Percentiles rank a stretch among this genome's conserved stretches.
Evolutionary conservation across 2,888 invertebrate genomes (phyloP).

Genomic region (Nymphalis polychloros): DNA sequence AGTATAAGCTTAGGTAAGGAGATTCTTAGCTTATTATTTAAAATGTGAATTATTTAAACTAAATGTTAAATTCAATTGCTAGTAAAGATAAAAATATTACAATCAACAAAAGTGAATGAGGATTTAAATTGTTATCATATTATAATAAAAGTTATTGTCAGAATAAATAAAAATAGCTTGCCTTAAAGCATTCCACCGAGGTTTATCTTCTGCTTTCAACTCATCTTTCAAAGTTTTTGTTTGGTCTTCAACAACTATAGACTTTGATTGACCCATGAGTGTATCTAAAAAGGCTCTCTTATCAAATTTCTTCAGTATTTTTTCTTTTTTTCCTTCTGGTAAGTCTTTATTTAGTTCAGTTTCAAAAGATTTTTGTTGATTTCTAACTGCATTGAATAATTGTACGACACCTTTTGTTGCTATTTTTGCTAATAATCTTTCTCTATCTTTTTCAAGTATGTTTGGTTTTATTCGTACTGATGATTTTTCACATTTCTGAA

Average conservation of each 20-base stretch:
- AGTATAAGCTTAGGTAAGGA: too few species aligned
- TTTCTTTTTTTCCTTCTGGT: conserved; percentile 89
- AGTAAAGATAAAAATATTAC: too few species aligned
- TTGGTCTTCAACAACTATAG: conserved; percentile 75
- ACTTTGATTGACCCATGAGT: conserved; percentile 86
- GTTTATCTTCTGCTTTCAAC: conserved; percentile 64
- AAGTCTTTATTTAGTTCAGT: conserved; percentile 87
- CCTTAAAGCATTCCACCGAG: conserved; percentile 84
- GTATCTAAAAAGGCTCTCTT: conserved; percentile 89
- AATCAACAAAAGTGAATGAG: too few species aligned
- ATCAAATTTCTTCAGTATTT: conserved; percentile 87
- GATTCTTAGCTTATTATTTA: too few species aligned
- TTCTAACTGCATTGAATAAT: conserved; percentile 93
- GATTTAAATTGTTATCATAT: too few species aligned
- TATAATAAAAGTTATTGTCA: background rate
- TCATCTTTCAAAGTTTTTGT: conserved; percentile 65
- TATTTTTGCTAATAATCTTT: conserved; percentile 89
- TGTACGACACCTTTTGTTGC: conserved; percentile 97
- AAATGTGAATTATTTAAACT: too few species aligned
- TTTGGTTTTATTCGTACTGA: conserved; percentile 88
- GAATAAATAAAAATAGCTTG: conserved; percentile 41
- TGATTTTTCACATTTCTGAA: conserved; percentile 83
- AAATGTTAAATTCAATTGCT: too few species aligned
- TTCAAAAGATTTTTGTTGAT: conserved; percentile 90
- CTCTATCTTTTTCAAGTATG: conserved; percentile 87